Evolutionary conservation across 1,140 invertebrate species (phyloP), one percentile per base, ranked within the genome.

Genomic region (Oreohelix idahoensis): DNA sequence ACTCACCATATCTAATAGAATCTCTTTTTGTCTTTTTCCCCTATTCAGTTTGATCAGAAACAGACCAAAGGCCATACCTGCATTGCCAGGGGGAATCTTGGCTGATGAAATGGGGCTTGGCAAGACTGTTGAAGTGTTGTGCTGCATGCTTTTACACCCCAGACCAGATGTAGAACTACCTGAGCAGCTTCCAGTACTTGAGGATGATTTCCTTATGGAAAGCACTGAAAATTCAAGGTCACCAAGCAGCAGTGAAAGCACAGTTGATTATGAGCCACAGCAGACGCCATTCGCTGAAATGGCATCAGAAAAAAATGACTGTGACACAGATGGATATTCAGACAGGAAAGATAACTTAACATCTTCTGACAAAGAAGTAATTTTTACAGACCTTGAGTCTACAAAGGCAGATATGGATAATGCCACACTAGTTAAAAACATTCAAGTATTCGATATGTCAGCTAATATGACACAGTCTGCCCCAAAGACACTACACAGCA

Each of bases 51-150:
- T 90, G 32, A 51, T 89, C 0, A 63, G 39, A 36, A 75, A 88
- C 42, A 70, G 76, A 70, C 91, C 88, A 26, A 26, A 63, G 20
- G 58, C 53, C n/a, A 51, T 79, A 20, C 73, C 38, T 11, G 23
- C 66, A 8, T 85, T 88, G 10, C 94, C 93, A n/a, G 96, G 96
- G 77, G 96, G 96, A 11, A 96, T 97, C 79, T 91, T 97, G 71
- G 96, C 96, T 29, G 96, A 97, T 93, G 96, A 97, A 92, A 97
- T 97, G 96, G 96, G 96, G 17, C 90, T 97, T 29, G 96, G 96
- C 1, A 97, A 97, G 93, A 96, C 96, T 0, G 94, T 97, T 8
- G 96, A 97, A 92, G 94, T 96, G 35, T 88, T 97, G 20, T 94
- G 95, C 26, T 94, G 95, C 80, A 94, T 96, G 85, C 89, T 96